Base-by-base conservation (phyloP, 1,140 invertebrate genomes). In the Choristoneura fumiferana region DNA sequence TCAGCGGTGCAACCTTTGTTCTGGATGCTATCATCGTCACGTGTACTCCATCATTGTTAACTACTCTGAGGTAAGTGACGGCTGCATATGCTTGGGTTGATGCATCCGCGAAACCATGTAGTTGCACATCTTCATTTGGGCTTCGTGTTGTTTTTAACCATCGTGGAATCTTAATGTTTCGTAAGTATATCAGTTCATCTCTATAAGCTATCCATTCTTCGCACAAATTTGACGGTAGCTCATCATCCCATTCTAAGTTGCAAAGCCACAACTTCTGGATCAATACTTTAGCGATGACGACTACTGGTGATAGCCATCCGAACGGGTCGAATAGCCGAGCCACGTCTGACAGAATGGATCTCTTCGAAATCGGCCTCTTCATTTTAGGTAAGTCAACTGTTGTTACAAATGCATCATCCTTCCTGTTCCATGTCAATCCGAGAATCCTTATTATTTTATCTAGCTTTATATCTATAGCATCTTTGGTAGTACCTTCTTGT, bases 271-370 rank as follows among this genome's bases (percentile, higher is more conserved):
- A n/a, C n/a, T n/a, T n/a, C n/a, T n/a, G n/a, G n/a, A n/a, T n/a
- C n/a, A n/a, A n/a, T n/a, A n/a, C n/a, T n/a, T n/a, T n/a, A n/a
- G n/a, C n/a, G n/a, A n/a, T n/a, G n/a, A n/a, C n/a, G n/a, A n/a
- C n/a, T n/a, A n/a, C n/a, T n/a, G n/a, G n/a, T n/a, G n/a, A n/a
- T n/a, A n/a, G n/a, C n/a, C n/a, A n/a, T n/a, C n/a, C n/a, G n/a
- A n/a, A n/a, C n/a, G n/a, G n/a, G n/a, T n/a, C n/a, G n/a, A n/a
- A n/a, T n/a, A n/a, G n/a, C n/a, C n/a, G n/a, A n/a, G n/a, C n/a
- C n/a, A n/a, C n/a, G 86, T 40, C 64, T 73, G 79, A 22, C 82
- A 84, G 37, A 81, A 63, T 8, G 73, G 73, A 56, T 85, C 76
- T 52, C 52, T 82, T 78, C 8, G 77, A 75, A 36, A 70, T 49